phyloP scores from a whole-genome alignment of 2,113 vertebrate species.

The Chaetodon auriga region DNA sequence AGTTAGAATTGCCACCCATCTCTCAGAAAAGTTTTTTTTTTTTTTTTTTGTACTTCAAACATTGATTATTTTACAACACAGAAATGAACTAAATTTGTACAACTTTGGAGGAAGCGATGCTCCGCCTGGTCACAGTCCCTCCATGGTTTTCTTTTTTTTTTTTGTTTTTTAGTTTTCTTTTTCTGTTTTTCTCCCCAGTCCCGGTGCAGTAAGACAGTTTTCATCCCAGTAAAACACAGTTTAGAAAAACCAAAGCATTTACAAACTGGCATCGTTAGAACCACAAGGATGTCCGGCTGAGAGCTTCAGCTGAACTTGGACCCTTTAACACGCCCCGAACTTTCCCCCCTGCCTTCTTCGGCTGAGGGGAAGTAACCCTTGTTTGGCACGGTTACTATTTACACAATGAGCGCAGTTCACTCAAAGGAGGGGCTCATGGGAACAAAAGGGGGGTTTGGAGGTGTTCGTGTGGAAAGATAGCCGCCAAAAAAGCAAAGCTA shows the following conservation, averaged over 20 bases:
- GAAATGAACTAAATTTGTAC: conserved; percentile 84
- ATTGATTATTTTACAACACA: conserved; percentile 86
- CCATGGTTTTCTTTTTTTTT: conserved; percentile 27
- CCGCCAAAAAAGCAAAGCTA: conserved; percentile 29
- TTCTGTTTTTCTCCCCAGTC: conserved; percentile 40
- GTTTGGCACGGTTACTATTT: conserved; percentile 84
- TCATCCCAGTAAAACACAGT: conserved; percentile 79
- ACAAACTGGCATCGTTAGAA: conserved; percentile 83
- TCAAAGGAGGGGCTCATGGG: conserved; percentile 69
- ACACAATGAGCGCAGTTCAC: conserved; percentile 77
- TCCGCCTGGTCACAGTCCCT: conserved; percentile 61
- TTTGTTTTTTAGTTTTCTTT: conserved; percentile 8
- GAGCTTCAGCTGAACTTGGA: conserved; percentile 75
- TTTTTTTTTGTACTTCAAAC: conserved; percentile 77
- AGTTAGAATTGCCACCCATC: conserved; percentile 81
- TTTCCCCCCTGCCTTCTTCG: neutral
- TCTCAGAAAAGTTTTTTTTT: conserved; percentile 74
- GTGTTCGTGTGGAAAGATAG: conserved; percentile 88
- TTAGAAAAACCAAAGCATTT: conserved; percentile 83
- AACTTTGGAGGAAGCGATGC: conserved; percentile 79
- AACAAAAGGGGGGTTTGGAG: conserved; percentile 85
- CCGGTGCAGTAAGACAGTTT: conserved; percentile 69
- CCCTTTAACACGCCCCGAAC: conserved; percentile 52
- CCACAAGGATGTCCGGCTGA: conserved; percentile 69
- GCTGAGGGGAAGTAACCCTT: conserved; percentile 55